These are phyloP conservation scores for Narcine bancroftii DNA, from an alignment of 2,113 vertebrate species.

Conservation along the genomic window DNA sequence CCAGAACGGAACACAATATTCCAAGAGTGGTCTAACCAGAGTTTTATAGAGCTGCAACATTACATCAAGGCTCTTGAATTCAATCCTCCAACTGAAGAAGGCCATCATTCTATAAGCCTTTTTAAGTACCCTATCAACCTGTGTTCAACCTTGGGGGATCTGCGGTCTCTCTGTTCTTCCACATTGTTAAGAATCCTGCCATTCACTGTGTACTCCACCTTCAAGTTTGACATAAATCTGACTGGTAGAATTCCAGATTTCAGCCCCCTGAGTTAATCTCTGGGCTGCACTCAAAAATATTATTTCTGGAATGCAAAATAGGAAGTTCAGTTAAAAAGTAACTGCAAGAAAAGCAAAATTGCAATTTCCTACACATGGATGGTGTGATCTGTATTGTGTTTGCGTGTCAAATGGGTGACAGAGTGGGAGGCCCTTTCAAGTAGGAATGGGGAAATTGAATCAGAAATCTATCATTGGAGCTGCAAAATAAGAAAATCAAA, in stretches of 20 bases:
- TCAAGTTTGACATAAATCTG: background rate
- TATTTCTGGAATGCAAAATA: background rate
- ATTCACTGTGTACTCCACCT: too few species aligned
- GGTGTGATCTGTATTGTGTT: background rate
- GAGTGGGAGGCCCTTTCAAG: background rate
- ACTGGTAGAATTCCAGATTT: background rate
- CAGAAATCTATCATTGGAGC: background rate
- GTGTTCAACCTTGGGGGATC: too few species aligned
- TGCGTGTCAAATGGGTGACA: background rate
- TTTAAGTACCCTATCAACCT: too few species aligned
- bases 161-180: too few species aligned
- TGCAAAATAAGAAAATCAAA: constrained; percentile 12
- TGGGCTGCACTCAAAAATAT: background rate
- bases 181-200: too few species aligned
- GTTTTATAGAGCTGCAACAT: too few species aligned
- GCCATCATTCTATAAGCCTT: too few species aligned
- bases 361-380: background rate
- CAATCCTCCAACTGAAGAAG: too few species aligned
- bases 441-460: background rate
- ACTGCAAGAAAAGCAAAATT: background rate
- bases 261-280: background rate
- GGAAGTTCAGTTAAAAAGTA: background rate
- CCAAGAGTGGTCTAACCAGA: too few species aligned
- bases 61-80: too few species aligned
- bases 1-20: too few species aligned